Evolutionary conservation across 2,113 vertebrate species (phyloP).

Genomic region (Corythornis madagascariensis): DNA sequence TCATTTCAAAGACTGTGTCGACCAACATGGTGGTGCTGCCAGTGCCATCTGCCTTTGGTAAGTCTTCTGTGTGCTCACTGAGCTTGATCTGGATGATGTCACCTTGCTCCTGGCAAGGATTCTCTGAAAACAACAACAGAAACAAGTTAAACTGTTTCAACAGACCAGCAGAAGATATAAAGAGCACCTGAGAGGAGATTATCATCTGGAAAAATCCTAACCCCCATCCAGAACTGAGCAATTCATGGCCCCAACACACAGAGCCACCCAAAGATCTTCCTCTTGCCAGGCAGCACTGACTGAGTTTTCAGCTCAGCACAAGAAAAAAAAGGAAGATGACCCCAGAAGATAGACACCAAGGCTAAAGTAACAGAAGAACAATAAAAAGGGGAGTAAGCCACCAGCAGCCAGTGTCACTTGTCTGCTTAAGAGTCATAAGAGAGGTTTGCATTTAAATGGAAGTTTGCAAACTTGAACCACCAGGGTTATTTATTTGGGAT

Average conservation of each 20-base stretch:
- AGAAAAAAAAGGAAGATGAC: no score
- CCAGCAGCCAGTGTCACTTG: not conserved
- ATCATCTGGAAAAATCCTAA: not conserved
- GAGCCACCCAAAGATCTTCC: not conserved
- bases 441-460: not conserved
- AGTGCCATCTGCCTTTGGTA: slow-evolving; percentile 94
- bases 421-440: not conserved
- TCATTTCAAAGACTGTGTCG: slow-evolving; percentile 99
- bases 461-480: not conserved
- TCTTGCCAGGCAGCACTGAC: not conserved
- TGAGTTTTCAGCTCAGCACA: not conserved
- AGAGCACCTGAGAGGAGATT: not conserved
- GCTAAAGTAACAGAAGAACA: not conserved
- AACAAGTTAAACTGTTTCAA: not conserved
- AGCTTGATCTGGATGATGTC: slow-evolving; percentile 99
- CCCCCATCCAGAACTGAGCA: not conserved
- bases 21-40: slow-evolving; percentile 99
- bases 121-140: slow-evolving; percentile 79
- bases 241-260: not conserved
- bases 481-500: not conserved
- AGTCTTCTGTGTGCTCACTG: slow-evolving; percentile 94
- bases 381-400: not conserved
- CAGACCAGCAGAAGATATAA: not conserved
- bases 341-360: not conserved
- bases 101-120: slow-evolving; percentile 98